Evolutionary conservation across 2,888 invertebrate genomes (phyloP).

Genomic region (Autographa pulchrina): DNA sequence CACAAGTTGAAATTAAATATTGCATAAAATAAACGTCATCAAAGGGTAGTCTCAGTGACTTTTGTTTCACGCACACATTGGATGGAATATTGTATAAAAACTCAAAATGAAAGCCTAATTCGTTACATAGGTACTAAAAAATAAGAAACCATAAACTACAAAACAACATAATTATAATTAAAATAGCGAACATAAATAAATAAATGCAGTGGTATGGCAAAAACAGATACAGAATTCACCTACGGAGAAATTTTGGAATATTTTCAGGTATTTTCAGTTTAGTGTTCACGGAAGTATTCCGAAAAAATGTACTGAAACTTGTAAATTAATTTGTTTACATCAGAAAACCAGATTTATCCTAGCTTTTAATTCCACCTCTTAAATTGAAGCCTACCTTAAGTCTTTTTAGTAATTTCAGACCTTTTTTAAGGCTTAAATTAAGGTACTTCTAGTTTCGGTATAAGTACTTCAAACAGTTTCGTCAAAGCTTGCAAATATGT

Average conservation of each 20-base stretch:
- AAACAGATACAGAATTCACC: background rate
- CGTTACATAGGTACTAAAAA: too few species aligned
- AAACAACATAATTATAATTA: background rate
- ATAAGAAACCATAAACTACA: too few species aligned
- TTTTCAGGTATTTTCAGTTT: background rate
- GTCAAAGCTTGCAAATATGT: background rate
- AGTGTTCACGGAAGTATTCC: background rate
- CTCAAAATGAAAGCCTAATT: too few species aligned
- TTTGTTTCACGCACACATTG: too few species aligned
- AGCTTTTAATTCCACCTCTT: background rate
- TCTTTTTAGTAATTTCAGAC: background rate
- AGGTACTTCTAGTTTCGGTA: background rate
- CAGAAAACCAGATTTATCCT: background rate
- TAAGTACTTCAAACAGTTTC: background rate
- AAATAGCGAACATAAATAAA: background rate
- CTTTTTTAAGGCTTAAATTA: background rate
- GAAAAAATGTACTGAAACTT: background rate
- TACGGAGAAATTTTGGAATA: background rate
- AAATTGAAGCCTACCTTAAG: background rate
- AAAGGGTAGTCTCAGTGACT: too few species aligned
- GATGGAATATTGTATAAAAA: too few species aligned
- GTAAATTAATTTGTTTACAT: background rate
- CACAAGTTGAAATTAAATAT: too few species aligned
- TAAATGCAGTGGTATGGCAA: background rate
- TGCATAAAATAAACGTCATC: too few species aligned